These are phyloP conservation scores for Psittacara wagleri DNA, from an alignment of 2,113 vertebrate genomes.

Conservation along the genomic window DNA sequence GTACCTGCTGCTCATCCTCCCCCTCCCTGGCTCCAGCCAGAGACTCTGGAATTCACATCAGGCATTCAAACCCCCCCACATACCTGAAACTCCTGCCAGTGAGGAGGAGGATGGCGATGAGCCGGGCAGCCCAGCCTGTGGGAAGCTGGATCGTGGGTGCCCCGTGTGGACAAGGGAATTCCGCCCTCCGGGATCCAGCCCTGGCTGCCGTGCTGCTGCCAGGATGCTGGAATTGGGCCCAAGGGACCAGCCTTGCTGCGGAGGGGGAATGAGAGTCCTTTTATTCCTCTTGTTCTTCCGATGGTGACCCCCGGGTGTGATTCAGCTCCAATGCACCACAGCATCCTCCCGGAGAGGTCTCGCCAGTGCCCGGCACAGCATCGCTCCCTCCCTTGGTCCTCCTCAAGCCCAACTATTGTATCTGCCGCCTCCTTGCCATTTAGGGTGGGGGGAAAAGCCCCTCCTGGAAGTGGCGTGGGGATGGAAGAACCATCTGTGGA, in stretches of 20 bases:
- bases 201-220: neutral
- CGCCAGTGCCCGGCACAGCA: rapidly evolving
- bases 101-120: neutral
- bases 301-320: neutral
- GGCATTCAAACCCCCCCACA: neutral
- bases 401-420: neutral
- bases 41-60: rapidly evolving
- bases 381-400: neutral
- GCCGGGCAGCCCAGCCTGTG: rapidly evolving
- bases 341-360: neutral
- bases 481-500: neutral
- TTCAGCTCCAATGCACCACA: rapidly evolving
- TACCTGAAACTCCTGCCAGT: neutral
- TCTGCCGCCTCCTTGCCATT: neutral
- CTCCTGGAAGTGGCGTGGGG: rapidly evolving
- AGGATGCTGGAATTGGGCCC: neutral
- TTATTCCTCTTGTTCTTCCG: neutral
- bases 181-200: neutral
- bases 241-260: neutral
- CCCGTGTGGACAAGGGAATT: neutral
- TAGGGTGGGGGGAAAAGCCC: rapidly evolving
- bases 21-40: neutral
- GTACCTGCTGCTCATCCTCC: neutral
- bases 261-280: neutral
- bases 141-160: neutral